Evolutionary conservation across 2,888 invertebrate genomes (phyloP), one percentile per base, ranked within the genome.

Genomic region (Lymantria dispar): DNA sequence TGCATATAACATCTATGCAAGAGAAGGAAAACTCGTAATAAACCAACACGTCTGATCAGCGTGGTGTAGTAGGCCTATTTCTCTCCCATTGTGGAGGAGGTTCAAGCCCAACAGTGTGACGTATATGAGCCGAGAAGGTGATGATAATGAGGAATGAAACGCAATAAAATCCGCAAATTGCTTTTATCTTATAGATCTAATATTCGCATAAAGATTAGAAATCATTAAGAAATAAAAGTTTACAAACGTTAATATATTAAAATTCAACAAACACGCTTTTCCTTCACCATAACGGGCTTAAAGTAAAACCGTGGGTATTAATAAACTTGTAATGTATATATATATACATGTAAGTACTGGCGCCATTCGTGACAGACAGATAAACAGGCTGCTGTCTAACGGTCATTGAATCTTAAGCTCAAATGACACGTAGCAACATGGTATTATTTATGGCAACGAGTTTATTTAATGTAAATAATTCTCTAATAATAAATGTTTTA

Each of bases 311-410:
- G 48, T 45, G 39, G n/a, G 43, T 45, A 48, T 52, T 45, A 52
- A 48, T 43, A 45, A 48, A 52, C 33, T 42, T 11, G 48, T 48
- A 46, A 38, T 13, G 47, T 51, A 10, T 43, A 47, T 38, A 15
- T 50, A 43, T 29, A 22, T 8, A 36, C 7, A 33, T 7, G 22
- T 22, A 22, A 40, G 54, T 54, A 51, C 50, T 60, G 68, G 68
- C 68, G 70, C 70, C 68, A 58, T 42, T 33, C 52, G 54, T 58
- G 59, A 70, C 61, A 70, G 68, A 58, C 68, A 52, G 63, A 65
- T 62, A 64, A 68, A 60, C 61, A 52, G 56, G 62, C 64, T 59
- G 50, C 67, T 54, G 60, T 63, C 42, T 58, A 47, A 41, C 52
- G 69, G 61, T 69, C 61, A 54, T 57, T 67, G 64, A 61, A 58